Evolutionary conservation across 2,113 vertebrate genomes (phyloP).

Genomic region (Ctenodactylus gundi): DNA sequence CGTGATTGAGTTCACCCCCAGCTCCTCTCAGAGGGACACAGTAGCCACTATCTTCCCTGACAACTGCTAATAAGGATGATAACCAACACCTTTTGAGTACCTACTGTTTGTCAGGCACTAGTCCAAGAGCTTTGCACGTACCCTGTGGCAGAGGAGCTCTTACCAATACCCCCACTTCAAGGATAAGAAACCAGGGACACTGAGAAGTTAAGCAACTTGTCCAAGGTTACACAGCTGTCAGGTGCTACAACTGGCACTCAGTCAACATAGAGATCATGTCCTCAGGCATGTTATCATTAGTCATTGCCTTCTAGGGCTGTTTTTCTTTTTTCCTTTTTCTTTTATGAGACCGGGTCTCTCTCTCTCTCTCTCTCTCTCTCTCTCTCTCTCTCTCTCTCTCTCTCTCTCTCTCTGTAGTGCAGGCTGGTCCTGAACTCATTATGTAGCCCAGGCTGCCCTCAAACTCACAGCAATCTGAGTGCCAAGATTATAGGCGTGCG

Average conservation of each 20-base stretch:
- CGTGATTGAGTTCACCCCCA: background rate
- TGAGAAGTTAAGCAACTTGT: slow-evolving; percentile 31
- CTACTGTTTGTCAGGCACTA: background rate
- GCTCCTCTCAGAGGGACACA: background rate
- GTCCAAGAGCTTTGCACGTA: background rate
- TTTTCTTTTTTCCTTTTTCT: background rate
- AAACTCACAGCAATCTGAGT: too few relatives aligned
- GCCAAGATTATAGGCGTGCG: too few relatives aligned
- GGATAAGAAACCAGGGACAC: background rate
- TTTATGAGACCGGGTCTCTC: too few relatives aligned
- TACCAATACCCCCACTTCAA: slow-evolving; percentile 6
- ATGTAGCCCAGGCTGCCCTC: too few relatives aligned
- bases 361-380: too few relatives aligned
- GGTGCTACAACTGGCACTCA: slow-evolving; percentile 6
- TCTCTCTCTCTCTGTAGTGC: too few relatives aligned
- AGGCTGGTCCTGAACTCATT: too few relatives aligned
- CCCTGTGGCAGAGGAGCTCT: background rate
- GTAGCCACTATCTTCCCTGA: background rate
- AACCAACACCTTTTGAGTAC: background rate
- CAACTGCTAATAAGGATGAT: background rate
- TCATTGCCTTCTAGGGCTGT: background rate
- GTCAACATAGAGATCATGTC: background rate
- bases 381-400: too few relatives aligned
- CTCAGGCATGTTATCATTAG: background rate
- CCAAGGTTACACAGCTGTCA: slow-evolving; percentile 13